These are phyloP conservation scores for Centropristis striata DNA, from an alignment of 2,113 vertebrate genomes.

Conservation along the genomic window DNA sequence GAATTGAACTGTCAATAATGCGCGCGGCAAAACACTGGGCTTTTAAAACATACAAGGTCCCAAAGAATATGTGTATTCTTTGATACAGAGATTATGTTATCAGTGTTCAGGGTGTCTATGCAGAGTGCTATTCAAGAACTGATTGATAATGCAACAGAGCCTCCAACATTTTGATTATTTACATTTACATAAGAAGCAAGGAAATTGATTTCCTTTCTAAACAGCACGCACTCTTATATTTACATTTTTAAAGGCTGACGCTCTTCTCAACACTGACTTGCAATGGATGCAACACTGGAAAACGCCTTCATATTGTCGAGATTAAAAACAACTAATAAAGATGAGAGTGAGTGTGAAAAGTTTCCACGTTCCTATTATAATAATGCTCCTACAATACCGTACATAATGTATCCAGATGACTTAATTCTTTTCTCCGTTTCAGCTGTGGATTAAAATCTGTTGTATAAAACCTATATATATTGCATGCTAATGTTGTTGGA, in stretches of 20 bases:
- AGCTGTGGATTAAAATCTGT: slow-evolving; percentile 49
- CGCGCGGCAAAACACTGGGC: slow-evolving; percentile 50
- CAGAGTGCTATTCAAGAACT: slow-evolving; percentile 55
- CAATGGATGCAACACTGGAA: slow-evolving; percentile 2
- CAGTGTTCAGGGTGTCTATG: slow-evolving; percentile 48
- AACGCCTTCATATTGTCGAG: slow-evolving; percentile 26
- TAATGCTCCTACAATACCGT: slow-evolving; percentile 3
- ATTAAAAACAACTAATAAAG: slow-evolving; percentile 50
- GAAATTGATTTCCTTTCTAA: slow-evolving; percentile 76
- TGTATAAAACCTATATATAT: slow-evolving; percentile 6
- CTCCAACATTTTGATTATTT: slow-evolving; percentile 73
- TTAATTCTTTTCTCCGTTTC: slow-evolving; percentile 31
- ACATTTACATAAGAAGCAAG: slow-evolving; percentile 75
- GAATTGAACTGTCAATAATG: slow-evolving; percentile 82
- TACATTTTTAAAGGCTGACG: slow-evolving; percentile 62
- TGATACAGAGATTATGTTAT: slow-evolving; percentile 77
- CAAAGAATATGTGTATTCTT: slow-evolving; percentile 67
- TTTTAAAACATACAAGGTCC: slow-evolving; percentile 61
- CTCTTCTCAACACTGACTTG: slow-evolving; percentile 13
- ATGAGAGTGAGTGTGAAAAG: slow-evolving; percentile 41
- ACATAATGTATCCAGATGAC: slow-evolving; percentile 28
- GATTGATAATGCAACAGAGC: slow-evolving; percentile 69
- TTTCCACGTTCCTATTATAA: slow-evolving; percentile 32
- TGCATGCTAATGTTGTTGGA: slow-evolving; percentile 19
- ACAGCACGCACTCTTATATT: slow-evolving; percentile 51